A percentile compares a stretch with the other conserved stretches of the same genome.
These are phyloP conservation scores for Trichacis sp. DNA, from an alignment of 2,888 invertebrate species.

Conservation along the genomic window DNA sequence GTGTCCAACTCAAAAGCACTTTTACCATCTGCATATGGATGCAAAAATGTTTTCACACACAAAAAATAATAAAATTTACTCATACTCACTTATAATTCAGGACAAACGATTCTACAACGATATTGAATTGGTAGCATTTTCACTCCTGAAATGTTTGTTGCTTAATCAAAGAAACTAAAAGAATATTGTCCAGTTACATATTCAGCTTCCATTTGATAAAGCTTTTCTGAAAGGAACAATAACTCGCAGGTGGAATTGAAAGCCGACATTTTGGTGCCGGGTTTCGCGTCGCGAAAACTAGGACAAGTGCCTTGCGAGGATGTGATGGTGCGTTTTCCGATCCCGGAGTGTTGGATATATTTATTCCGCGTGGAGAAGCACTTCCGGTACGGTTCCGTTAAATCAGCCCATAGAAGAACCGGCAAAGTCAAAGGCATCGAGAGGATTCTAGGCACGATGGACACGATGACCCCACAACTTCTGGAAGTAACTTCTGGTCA, in stretches of 20 bases:
- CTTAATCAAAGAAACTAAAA: too few relatives aligned
- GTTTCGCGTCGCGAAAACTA: slow-evolving; percentile 94
- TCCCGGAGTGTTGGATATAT: slow-evolving; percentile 99
- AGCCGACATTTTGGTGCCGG: slow-evolving; percentile 95
- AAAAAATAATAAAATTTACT: too few relatives aligned
- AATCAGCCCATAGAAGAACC: slow-evolving; percentile 74
- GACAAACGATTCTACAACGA: too few relatives aligned
- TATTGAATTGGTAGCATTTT: too few relatives aligned
- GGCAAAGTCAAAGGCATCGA: slow-evolving; percentile 95
- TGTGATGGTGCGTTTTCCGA: slow-evolving; percentile 94
- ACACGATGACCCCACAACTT: slow-evolving; percentile 88
- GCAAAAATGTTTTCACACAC: too few relatives aligned
- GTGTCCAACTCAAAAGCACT: too few relatives aligned
- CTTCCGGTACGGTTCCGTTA: slow-evolving; percentile 75
- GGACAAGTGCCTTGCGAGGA: slow-evolving; percentile 98
- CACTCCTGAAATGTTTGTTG: too few relatives aligned
- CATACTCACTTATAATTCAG: too few relatives aligned
- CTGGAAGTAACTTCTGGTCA: slow-evolving; percentile 97
- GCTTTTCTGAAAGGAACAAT: neutral
- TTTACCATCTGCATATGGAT: too few relatives aligned
- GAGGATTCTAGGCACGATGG: slow-evolving; percentile 90
- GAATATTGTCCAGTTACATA: too few relatives aligned
- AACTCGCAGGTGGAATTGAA: slow-evolving; percentile 85
- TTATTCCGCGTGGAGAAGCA: slow-evolving; percentile 98
- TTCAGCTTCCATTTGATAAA: neutral